These are phyloP conservation scores for Damaliscus lunatus DNA, from an alignment of 2,113 vertebrate species.

Conservation along the genomic window DNA sequence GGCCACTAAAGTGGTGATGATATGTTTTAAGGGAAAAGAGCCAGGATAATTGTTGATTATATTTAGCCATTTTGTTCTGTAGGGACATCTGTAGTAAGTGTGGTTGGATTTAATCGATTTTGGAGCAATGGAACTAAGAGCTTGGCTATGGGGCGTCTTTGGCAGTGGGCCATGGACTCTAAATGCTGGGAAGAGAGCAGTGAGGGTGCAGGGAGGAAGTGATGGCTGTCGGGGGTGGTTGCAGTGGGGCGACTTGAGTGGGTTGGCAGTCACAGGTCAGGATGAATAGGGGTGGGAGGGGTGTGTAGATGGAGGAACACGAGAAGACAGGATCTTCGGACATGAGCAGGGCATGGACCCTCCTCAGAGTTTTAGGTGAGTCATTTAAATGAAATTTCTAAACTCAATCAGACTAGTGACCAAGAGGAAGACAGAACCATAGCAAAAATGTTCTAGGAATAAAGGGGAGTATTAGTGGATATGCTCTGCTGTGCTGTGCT, in stretches of 20 bases:
- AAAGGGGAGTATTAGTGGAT: background rate
- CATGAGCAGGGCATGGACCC: background rate
- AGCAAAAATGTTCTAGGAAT: background rate
- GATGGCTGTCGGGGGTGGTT: background rate
- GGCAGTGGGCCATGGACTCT: background rate
- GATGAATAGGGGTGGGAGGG: background rate
- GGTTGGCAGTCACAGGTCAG: background rate
- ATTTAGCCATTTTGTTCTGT: background rate
- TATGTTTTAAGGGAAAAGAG: background rate
- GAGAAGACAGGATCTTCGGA: background rate
- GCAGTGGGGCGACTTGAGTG: background rate
- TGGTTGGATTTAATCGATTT: background rate
- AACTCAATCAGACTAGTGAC: background rate
- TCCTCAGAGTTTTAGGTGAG: background rate
- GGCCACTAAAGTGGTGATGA: background rate
- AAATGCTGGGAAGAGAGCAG: background rate
- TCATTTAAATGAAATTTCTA: background rate
- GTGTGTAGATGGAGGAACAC: too few species aligned
- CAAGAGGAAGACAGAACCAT: background rate
- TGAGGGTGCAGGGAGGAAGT: background rate
- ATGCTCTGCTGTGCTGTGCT: background rate
- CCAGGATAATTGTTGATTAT: background rate
- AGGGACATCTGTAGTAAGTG: background rate
- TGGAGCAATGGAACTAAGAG: background rate
- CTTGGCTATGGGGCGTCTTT: background rate